Conservation (phyloP, 2,113 vertebrate species). For the Amia ocellicauda region DNA sequence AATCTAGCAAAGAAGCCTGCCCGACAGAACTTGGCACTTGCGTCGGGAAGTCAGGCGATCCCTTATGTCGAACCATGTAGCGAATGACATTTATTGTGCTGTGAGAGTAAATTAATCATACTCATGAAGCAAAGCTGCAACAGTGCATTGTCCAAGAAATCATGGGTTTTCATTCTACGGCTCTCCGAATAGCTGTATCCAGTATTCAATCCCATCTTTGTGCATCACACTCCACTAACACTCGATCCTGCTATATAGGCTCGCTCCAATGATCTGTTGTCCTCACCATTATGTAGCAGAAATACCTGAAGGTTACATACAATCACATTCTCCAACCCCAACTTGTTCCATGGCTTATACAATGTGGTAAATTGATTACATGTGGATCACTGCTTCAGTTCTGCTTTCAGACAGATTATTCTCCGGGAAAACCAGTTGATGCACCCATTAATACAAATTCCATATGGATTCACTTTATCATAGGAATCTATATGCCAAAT, state of each 20-base stretch:
- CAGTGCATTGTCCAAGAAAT: background rate
- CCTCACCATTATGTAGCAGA: background rate
- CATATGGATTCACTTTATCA: background rate
- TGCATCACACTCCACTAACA: background rate
- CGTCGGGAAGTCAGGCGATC: too few species aligned
- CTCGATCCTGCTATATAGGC: background rate
- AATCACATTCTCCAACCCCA: background rate
- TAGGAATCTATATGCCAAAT: background rate
- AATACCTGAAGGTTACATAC: background rate
- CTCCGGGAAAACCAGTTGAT: background rate
- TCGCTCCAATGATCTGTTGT: background rate
- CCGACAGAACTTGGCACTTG: too few species aligned
- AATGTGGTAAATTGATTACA: background rate
- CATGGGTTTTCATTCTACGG: background rate
- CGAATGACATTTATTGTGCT: too few species aligned
- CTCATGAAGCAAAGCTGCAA: background rate
- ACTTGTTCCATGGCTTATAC: background rate
- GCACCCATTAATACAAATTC: slow-evolving; percentile 4
- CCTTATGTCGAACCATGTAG: too few species aligned
- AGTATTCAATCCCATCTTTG: background rate
- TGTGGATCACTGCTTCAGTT: background rate
- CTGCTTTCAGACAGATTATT: slow-evolving; percentile 1
- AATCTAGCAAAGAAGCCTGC: too few species aligned
- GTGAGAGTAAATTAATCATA: too few species aligned
- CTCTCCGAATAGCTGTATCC: background rate